Base-by-base conservation (phyloP, 1,140 invertebrate genomes). In the Popillia japonica region DNA sequence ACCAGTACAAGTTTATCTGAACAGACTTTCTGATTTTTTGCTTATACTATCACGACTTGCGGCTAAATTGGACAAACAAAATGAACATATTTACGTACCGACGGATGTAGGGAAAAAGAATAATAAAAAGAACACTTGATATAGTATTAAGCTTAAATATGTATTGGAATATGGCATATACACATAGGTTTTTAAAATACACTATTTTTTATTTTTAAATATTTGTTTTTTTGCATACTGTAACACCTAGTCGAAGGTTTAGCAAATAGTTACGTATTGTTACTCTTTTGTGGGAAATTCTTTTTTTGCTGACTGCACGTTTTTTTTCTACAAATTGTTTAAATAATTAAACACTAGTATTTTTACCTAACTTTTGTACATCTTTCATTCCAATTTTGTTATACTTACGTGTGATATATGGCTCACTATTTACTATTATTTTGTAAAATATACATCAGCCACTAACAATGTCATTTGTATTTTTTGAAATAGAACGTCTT, bases 21-120 rank as follows among this genome's bases (percentile, higher is more conserved):
- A 93, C 83, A 89, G 92, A 83, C 85, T 94, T 76, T 91, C 92
- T 78, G 92, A 94, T 82, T 93, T 92, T 83, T 87, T 94, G 6
- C 90, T 94, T 78, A 93, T 92, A 11, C 88, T 90, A 55, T 93
- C 93, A 7, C 88, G 93, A 80, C 91, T 90, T 80, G 90, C 91
- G 40, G 90, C 92, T 0, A 91, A 92, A 86, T 88, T 89, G 80
- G 92, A 93, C 82, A 90, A 92, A 80, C 87, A 89, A 77, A 88
- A 90, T 80, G 93, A 94, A 84, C 91, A 90, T 75, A 91, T 93
- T 81, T 94, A 94, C 85, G 90, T 91, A 78, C 89, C 90, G 40
- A 86, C 88, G 82, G 17, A 7, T 8, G 22, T 0, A 27, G 61
- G 22, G 9, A 68, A 68, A 68, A 22, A 68, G 9, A 10, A 68